Evolutionary conservation across 2,888 invertebrate species (phyloP), one percentile per base, ranked within the genome.

Genomic region (Lagria hirta): DNA sequence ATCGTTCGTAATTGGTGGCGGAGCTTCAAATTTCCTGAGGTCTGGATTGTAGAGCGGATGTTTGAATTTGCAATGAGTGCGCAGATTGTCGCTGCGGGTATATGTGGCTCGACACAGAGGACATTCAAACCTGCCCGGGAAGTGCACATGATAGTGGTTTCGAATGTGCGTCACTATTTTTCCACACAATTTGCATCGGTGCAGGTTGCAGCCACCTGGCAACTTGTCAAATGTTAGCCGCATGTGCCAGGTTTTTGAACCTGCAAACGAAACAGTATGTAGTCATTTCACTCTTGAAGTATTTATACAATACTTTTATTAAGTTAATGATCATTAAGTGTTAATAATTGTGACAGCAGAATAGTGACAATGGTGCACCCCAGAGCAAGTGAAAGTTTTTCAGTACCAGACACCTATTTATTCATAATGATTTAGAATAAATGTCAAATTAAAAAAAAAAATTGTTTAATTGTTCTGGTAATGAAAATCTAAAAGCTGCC

Each of bases 201-300:
- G 89, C 80, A 88, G 86, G 82, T 90, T 90, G 75, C 88, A 86
- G 79, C 88, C 87, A 77, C 89, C 89, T 76, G 88, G 88, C 79
- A 89, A 83, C 72, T 89, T 88, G 82, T 90, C 90, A 82, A 89
- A 90, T 77, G 89, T 89, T 78, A 89, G 85, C 81, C 89, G 87
- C 89, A 89, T 89, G 81, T 89, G 89, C 88, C 89, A 89, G 82
- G 88, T 88, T 84, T 88, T 88, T 75, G 89, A 88, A 84, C 89
- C 90, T 89, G 86, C 81, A 85, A 85, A 79, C 76, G 77, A 73
- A 74, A 73, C n/a, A n/a, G n/a, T n/a, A n/a, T n/a, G n/a, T n/a
- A n/a, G n/a, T n/a, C n/a, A n/a, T n/a, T n/a, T n/a, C n/a, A n/a
- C n/a, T n/a, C n/a, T n/a, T n/a, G n/a, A n/a, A n/a, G n/a, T n/a